Percentiles rank a stretch among this genome's conserved stretches.
These are phyloP conservation scores for Pogoniulus pusillus DNA, from an alignment of 2,797 vertebrate species.

Conservation along the genomic window DNA sequence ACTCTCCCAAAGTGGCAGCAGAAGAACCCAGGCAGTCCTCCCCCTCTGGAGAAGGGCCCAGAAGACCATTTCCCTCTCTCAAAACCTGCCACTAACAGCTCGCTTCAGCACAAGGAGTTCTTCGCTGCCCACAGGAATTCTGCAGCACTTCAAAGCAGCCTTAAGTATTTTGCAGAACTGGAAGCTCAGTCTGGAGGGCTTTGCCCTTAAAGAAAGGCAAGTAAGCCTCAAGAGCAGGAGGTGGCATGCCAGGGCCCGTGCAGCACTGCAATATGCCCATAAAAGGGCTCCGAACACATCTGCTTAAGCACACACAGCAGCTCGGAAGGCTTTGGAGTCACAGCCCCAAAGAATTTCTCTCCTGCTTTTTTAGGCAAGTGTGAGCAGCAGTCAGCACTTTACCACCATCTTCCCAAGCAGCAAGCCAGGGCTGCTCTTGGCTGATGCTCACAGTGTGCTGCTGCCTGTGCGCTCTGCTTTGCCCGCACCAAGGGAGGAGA, in stretches of 20 bases:
- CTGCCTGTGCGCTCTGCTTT: not conserved
- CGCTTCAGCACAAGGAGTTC: not conserved
- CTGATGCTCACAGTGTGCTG: not conserved
- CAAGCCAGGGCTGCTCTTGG: constrained; percentile 37
- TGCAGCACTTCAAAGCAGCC: not conserved
- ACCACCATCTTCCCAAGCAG: constrained; percentile 34
- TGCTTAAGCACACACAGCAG: not conserved
- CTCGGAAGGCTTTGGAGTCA: constrained; percentile 43
- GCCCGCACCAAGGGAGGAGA: not conserved
- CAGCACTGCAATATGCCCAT: constrained; percentile 9
- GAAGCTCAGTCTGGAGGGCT: not conserved
- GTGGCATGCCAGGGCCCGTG: not conserved
- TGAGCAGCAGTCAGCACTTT: constrained; percentile 54
- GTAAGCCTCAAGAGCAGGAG: not conserved
- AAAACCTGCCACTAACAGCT: not conserved
- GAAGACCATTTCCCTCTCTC: not conserved
- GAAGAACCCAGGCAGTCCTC: not conserved
- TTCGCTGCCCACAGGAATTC: not conserved
- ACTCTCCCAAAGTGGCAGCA: not conserved
- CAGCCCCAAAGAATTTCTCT: constrained; percentile 45
- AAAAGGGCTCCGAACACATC: constrained; percentile 51
- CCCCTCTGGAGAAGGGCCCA: not conserved
- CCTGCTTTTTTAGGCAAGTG: constrained; percentile 58
- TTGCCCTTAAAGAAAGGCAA: not conserved
- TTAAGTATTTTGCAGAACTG: not conserved